phyloP scores from a whole-genome alignment of 2,888 invertebrate genomes.

The Eupithecia vulgata region DNA sequence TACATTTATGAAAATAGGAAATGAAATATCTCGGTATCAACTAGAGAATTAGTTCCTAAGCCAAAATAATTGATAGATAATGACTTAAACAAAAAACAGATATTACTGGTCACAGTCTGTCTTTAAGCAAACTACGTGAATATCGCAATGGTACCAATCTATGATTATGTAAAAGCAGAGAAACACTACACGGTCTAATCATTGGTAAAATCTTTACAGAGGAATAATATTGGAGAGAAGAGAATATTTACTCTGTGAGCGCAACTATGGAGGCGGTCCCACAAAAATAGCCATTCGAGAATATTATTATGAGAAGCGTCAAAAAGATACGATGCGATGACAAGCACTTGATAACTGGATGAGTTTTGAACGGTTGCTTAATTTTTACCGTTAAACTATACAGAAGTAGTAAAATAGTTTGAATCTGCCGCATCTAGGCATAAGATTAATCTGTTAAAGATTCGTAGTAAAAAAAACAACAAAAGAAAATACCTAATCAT shows the following conservation, averaged over 20 bases:
- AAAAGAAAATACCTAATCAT: neutral
- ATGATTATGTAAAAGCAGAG: neutral
- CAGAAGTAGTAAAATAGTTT: neutral
- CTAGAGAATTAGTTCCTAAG: neutral
- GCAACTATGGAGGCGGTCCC: conserved; percentile 58
- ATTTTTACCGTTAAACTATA: conserved; percentile 42
- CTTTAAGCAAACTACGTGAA: neutral
- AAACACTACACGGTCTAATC: neutral
- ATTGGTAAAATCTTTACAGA: no score
- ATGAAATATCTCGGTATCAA: neutral
- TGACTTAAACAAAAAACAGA: neutral
- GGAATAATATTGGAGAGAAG: no score
- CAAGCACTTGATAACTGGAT: conserved; percentile 70
- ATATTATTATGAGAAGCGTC: conserved; percentile 72
- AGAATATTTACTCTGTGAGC: conserved; percentile 58
- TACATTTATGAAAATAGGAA: neutral
- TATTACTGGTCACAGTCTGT: neutral
- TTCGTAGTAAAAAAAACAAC: neutral
- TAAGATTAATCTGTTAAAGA: neutral
- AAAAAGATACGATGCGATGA: conserved; percentile 73
- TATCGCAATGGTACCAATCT: neutral
- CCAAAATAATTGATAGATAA: neutral
- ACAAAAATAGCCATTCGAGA: conserved; percentile 76
- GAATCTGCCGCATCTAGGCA: neutral
- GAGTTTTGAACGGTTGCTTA: conserved; percentile 47